Conservation (phyloP, 2,797 vertebrate genomes). For the Sylvilagus floridanus region DNA sequence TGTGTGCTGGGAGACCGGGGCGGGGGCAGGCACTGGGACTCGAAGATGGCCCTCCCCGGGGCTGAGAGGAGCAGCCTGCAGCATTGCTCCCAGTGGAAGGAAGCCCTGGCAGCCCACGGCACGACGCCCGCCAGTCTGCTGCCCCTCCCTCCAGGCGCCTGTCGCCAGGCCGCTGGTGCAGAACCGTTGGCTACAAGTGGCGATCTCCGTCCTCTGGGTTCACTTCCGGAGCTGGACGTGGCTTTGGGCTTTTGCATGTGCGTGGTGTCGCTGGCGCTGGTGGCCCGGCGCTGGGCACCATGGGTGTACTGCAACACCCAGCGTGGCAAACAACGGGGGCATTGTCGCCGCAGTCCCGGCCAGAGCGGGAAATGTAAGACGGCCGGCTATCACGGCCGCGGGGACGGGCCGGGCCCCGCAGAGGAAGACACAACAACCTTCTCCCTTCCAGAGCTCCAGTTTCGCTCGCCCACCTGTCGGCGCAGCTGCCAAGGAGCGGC, state of each 20-base stretch:
- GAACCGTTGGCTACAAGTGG: not conserved
- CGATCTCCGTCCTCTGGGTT: not conserved
- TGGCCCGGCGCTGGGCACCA: not conserved
- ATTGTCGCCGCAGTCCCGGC: slow-evolving; percentile 58
- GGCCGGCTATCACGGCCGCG: not conserved
- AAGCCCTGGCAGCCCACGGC: accelerated
- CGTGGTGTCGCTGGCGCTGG: not conserved
- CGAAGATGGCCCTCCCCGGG: too few relatives aligned
- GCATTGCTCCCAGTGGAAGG: not conserved
- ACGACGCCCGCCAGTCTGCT: not conserved
- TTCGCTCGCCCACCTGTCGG: slow-evolving; percentile 56
- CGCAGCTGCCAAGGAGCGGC: not conserved
- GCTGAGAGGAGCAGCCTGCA: not conserved
- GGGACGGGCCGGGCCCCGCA: slow-evolving; percentile 28
- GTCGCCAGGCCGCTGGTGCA: not conserved
- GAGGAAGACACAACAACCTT: slow-evolving; percentile 48
- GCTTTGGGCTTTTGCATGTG: slow-evolving; percentile 38
- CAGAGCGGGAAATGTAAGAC: not conserved
- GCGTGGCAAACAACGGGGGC: slow-evolving; percentile 13
- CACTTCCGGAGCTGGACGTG: not conserved
- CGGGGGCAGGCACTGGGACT: not conserved
- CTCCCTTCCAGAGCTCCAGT: slow-evolving; percentile 49
- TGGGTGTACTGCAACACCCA: slow-evolving; percentile 55
- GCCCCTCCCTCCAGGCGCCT: accelerated
- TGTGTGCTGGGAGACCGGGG: not conserved